Evolutionary conservation across 2,113 vertebrate genomes (phyloP).

Genomic region (Oostethus manadensis): DNA sequence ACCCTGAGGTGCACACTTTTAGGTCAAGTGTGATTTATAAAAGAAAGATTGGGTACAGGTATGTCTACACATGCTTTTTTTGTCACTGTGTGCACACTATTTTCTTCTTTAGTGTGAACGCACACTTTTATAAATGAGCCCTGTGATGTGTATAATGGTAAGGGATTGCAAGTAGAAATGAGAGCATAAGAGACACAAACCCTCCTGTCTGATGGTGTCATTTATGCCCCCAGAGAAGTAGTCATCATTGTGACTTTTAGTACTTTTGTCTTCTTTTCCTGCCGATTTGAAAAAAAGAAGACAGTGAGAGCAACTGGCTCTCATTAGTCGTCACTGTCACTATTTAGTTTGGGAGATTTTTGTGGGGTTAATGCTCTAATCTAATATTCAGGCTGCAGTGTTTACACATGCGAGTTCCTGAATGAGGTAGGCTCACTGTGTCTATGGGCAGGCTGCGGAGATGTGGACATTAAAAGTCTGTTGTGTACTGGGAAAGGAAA

Average conservation of each 20-base stretch:
- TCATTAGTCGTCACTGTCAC: conserved; percentile 42
- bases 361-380: conserved; percentile 49
- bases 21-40: too few relatives aligned
- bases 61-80: too few relatives aligned
- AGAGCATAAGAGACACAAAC: conserved; percentile 32
- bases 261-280: conserved; percentile 22
- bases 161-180: not conserved
- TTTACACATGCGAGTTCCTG: conserved; percentile 33
- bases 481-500: not conserved
- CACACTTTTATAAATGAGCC: too few relatives aligned
- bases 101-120: too few relatives aligned
- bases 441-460: conserved; percentile 15
- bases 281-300: conserved; percentile 17
- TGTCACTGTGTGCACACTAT: too few relatives aligned
- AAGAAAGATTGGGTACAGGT: too few relatives aligned
- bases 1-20: too few relatives aligned
- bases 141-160: too few relatives aligned
- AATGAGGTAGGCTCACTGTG: conserved; percentile 24
- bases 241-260: conserved; percentile 14
- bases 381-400: conserved; percentile 37
- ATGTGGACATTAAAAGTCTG: conserved; percentile 2
- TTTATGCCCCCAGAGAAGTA: conserved; percentile 21
- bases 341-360: conserved; percentile 43
- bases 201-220: conserved; percentile 33
- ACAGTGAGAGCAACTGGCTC: conserved; percentile 51